Evolutionary conservation across 2,888 invertebrate genomes (phyloP), one percentile per base, ranked within the genome.

Genomic region (Tineola bisselliella): DNA sequence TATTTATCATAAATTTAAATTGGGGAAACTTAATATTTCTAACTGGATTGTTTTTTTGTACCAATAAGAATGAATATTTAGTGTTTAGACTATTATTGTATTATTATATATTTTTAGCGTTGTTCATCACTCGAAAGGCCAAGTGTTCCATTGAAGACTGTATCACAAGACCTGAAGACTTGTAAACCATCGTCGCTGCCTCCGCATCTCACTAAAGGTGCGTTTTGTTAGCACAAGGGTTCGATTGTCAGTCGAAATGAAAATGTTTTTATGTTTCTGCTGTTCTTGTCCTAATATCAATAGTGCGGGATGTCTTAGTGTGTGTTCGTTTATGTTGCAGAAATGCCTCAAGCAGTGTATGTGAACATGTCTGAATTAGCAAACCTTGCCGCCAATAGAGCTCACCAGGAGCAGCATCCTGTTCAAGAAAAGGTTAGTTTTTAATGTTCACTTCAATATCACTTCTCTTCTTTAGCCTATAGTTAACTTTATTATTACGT

Each of bases 321-420:
- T n/a, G n/a, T n/a, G n/a, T n/a, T n/a, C n/a, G n/a, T n/a, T n/a
- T n/a, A n/a, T n/a, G n/a, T 67, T 64, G 8, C 74, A 88, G 89
- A 88, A 68, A 83, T 88, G 73, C 89, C 90, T 52, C 92, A 93
- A 80, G 96, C 96, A 19, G 90, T 95, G 71, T 96, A 96, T 81
- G 95, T 95, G 70, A 96, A 96, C 77, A 95, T 95, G 95, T 94
- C 94, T 65, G 96, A 96, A 77, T 81, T 96, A 74, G 94, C 94
- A 19, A 92, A 90, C 69, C 88, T 95, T 84, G 95, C 95, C 52
- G 94, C 94, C 11, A 80, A 94, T 88, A 84, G 92, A 80, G 80
- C 93, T 63, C 81, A 89, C 68, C 75, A 72, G 44, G 81, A 74
- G 83, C 78, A 74, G 83, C 78, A 75, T 87, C 79, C 87, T 57